Base-by-base conservation (phyloP, 1,140 invertebrate genomes). In the Pseudomyrmex pallidus region DNA sequence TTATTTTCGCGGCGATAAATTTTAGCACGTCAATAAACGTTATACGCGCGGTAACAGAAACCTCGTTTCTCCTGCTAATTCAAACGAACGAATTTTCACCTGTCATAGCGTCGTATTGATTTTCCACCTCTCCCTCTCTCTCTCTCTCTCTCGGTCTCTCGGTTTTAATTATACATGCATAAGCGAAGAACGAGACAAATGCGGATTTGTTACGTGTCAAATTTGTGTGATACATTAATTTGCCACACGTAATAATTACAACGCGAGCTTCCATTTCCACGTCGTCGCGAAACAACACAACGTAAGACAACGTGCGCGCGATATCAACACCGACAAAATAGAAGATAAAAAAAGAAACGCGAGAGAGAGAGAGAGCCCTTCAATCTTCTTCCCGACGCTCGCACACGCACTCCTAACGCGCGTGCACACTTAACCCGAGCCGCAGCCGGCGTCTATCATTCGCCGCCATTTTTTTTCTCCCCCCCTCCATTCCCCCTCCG, bases 401-500 rank as follows among this genome's bases (percentile, higher is more conserved):
- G 15, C 54, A 25, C 48, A 17, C 22, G 76, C 20, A 48, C n/a
- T 22, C 52, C 17, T 54, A 50, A 72, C 82, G 77, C 87, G 74
- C 61, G 22, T 17, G 61, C 74, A 66, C 72, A 66, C 48, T 87
- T 87, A 64, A 88, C 64, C 46, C 82, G 52, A 25, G n/a, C 67
- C 67, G 59, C 78, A 59, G 48, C 66, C 78, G 74, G 74, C 63
- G 50, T 35, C 4, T 83, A 86, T 89, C 70, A 74, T 86, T 83
- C 87, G 50, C 68, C 54, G 46, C 63, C 50, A 78, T 89, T 89
- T 87, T 74, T 74, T 89, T 74, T 35, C 35, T 35, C 35, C 5
- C 0, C 0, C 35, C 4, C 35, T 1, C 35, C 5, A 5, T 35
- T 7, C 2, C 25, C 5, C 25, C 35, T 35, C 35, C 35, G 61